Conservation (phyloP, 92 coral and sea anemone genomes). For the Blastomussa wellsi region DNA sequence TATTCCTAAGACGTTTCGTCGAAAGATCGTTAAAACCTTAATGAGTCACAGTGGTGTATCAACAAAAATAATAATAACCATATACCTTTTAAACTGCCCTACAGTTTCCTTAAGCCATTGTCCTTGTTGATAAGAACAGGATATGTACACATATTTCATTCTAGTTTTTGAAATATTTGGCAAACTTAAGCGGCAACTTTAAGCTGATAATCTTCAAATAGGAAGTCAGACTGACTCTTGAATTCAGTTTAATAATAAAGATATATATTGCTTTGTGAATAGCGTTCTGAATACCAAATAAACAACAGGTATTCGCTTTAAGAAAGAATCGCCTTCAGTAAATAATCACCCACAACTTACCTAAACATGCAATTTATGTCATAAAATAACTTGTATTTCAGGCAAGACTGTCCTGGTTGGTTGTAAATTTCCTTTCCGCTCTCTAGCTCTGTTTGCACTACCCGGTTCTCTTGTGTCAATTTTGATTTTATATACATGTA, state of each 20-base stretch:
- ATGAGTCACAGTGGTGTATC: neutral
- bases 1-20: neutral
- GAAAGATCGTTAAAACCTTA: neutral
- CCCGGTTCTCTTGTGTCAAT: neutral
- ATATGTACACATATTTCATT: neutral
- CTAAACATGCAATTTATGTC: neutral
- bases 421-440: neutral
- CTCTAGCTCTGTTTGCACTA: neutral
- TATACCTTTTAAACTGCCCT: neutral
- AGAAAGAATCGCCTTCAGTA: neutral
- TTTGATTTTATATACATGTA: neutral
- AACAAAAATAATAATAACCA: neutral
- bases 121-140: neutral
- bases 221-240: neutral
- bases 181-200: neutral
- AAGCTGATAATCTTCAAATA: neutral
- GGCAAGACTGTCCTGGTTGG: neutral
- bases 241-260: neutral
- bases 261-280: neutral
- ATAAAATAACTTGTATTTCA: neutral
- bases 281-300: constrained; percentile 22
- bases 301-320: constrained; percentile 37
- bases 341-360: neutral
- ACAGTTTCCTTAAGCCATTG: neutral
- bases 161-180: neutral